Evolutionary conservation across 2,888 invertebrate genomes (phyloP).

Genomic region (Escarpia spicata): DNA sequence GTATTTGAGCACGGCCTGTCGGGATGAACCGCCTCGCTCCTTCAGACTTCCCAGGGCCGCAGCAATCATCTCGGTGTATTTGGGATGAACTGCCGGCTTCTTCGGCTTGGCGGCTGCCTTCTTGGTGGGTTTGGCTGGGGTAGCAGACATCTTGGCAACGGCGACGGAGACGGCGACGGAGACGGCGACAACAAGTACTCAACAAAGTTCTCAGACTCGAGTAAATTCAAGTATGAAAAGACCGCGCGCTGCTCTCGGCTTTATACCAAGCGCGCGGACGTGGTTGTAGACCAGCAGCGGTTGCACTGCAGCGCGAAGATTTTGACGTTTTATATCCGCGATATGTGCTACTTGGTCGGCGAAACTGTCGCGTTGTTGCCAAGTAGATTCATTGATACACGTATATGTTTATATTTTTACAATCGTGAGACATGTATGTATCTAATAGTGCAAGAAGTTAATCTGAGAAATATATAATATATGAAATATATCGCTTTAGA

Average conservation of each 20-base stretch:
- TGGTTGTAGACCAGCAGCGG: slow-evolving; percentile 24
- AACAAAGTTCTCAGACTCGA: neutral
- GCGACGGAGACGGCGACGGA: neutral
- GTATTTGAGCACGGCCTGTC: slow-evolving; percentile 67
- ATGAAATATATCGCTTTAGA: neutral
- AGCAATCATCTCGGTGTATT: slow-evolving; percentile 66
- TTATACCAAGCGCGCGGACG: slow-evolving; percentile 26
- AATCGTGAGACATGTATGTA: neutral
- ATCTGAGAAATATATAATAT: neutral
- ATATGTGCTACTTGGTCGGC: neutral
- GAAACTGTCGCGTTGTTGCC: neutral
- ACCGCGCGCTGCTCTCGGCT: neutral
- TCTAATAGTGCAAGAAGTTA: neutral
- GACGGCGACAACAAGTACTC: neutral
- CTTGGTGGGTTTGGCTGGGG: slow-evolving; percentile 40
- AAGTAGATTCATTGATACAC: neutral
- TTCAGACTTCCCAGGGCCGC: slow-evolving; percentile 63
- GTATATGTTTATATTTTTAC: neutral
- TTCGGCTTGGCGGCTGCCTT: slow-evolving; percentile 50
- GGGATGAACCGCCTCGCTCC: slow-evolving; percentile 66
- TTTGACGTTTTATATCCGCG: neutral
- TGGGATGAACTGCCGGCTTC: slow-evolving; percentile 58
- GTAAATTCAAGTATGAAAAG: slow-evolving; percentile 20
- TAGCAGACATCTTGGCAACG: slow-evolving; percentile 21
- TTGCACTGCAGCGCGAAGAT: neutral